Evolutionary conservation across 2,797 vertebrate genomes (phyloP).

Genomic region (Epinephelus coioides): DNA sequence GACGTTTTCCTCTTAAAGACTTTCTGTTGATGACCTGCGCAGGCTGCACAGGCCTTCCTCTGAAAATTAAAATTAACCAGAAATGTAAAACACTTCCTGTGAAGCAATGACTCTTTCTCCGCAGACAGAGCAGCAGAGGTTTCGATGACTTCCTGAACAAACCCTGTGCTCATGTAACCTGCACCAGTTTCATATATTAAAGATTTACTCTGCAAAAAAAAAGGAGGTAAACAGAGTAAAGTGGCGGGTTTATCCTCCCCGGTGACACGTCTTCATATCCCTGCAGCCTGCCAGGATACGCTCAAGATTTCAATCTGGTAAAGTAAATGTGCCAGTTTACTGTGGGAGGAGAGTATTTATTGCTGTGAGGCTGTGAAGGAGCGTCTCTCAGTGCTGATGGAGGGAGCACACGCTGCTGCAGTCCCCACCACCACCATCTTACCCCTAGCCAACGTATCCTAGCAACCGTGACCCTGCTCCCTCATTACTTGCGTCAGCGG

Average conservation of each 20-base stretch:
- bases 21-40: too few relatives aligned
- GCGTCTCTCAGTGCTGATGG: conserved; percentile 58
- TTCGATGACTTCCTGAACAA: not conserved
- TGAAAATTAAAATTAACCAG: too few relatives aligned
- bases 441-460: conserved; percentile 76
- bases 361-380: conserved; percentile 59
- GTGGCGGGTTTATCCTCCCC: conserved; percentile 19
- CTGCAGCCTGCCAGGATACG: conserved; percentile 27
- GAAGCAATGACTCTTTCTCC: too few relatives aligned
- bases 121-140: too few relatives aligned
- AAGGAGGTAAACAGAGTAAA: not conserved
- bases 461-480: conserved; percentile 78
- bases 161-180: conserved; percentile 1
- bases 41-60: too few relatives aligned
- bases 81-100: too few relatives aligned
- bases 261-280: conserved; percentile 15
- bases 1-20: too few relatives aligned
- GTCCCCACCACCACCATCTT: conserved; percentile 68
- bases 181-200: not conserved
- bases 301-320: conserved; percentile 54
- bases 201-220: not conserved
- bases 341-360: conserved; percentile 67
- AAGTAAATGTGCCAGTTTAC: conserved; percentile 57
- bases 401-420: conserved; percentile 67
- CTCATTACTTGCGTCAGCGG: conserved; percentile 75